phyloP scores from a whole-genome alignment of 2,888 invertebrate species.

The Amiota minor region DNA sequence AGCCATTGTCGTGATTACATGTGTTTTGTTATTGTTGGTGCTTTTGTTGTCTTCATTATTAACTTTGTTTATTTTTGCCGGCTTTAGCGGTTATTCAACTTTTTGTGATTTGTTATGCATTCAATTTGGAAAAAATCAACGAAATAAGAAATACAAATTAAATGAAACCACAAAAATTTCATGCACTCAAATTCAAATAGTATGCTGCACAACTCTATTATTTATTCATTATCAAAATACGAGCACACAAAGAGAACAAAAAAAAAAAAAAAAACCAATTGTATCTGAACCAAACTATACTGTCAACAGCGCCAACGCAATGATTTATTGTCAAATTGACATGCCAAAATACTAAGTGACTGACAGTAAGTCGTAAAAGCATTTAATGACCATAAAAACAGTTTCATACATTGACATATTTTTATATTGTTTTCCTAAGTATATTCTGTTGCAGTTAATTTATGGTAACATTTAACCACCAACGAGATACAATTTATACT shows the following conservation, averaged over 20 bases:
- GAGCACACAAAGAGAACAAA: too few species aligned
- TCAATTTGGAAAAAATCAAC: constrained; percentile 1
- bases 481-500: constrained; percentile 60
- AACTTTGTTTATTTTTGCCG: constrained; percentile 25
- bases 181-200: background rate
- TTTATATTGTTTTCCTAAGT: constrained; percentile 46
- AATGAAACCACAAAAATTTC: constrained; percentile 12
- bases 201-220: background rate
- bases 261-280: background rate
- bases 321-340: constrained; percentile 13
- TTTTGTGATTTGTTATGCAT: constrained; percentile 7
- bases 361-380: constrained; percentile 25
- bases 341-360: background rate
- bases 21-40: constrained; percentile 22
- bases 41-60: constrained; percentile 13
- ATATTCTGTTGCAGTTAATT: constrained; percentile 38
- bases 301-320: constrained; percentile 25
- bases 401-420: constrained; percentile 51
- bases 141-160: background rate
- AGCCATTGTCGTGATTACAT: constrained; percentile 27
- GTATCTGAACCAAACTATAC: background rate
- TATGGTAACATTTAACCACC: constrained; percentile 53
- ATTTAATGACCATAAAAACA: too few species aligned
- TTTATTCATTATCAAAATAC: constrained; percentile 21
- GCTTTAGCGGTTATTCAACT: constrained; percentile 35